phyloP scores from a whole-genome alignment of 2,888 invertebrate species.

The Caenorhabditis sinica region DNA sequence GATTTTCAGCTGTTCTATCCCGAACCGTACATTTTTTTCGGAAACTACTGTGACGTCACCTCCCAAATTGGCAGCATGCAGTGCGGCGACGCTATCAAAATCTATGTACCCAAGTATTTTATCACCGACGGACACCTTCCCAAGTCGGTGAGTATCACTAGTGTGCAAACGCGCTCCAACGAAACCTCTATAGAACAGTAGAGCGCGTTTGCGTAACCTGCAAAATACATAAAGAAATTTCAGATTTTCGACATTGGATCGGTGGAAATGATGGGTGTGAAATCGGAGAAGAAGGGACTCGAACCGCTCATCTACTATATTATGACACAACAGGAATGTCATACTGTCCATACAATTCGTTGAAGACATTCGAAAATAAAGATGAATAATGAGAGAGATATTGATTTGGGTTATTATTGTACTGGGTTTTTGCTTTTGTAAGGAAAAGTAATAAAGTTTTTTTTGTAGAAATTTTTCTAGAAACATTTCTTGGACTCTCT shows the following conservation, averaged over 20 bases:
- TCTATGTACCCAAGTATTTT: conserved; percentile 1
- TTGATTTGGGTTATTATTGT: no score
- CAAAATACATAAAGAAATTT: no score
- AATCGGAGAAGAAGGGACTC: conserved; percentile 1
- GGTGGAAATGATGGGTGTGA: background rate
- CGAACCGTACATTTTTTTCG: conserved; percentile 8
- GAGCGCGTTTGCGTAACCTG: no score
- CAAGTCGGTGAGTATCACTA: background rate
- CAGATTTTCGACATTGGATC: conserved; percentile 12
- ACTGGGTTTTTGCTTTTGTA: no score
- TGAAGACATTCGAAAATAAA: no score
- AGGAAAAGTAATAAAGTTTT: no score
- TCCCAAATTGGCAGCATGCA: background rate
- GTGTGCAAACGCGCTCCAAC: no score
- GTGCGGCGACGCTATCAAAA: background rate
- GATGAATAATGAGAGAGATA: no score
- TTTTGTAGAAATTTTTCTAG: no score
- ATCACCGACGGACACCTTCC: background rate
- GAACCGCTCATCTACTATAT: background rate
- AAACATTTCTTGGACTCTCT: no score
- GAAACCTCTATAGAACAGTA: no score
- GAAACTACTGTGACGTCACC: background rate
- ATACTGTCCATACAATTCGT: no score
- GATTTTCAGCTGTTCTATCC: conserved; percentile 5
- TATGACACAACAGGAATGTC: background rate